Percentiles rank a stretch among this genome's conserved stretches.
Conservation (phyloP, 2,113 vertebrate species). For the Scomber scombrus region DNA sequence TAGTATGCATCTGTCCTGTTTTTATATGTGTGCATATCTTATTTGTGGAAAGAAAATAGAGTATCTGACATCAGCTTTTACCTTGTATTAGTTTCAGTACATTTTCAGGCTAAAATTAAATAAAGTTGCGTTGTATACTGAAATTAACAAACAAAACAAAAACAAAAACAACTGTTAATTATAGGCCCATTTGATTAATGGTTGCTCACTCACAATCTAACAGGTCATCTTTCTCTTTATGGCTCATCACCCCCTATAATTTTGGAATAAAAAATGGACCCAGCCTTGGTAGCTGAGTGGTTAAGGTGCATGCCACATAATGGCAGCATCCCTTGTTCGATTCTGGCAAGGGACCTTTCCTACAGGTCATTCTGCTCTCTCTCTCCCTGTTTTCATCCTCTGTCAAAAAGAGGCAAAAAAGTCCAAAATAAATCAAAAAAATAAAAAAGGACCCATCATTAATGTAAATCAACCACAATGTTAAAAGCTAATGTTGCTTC, state of each 20-base stretch:
- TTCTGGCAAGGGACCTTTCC: no score
- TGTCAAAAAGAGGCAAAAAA: no score
- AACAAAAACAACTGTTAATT: constrained; percentile 3
- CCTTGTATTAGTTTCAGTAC: not conserved
- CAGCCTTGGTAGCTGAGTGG: no score
- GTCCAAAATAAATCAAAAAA: not conserved
- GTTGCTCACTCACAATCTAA: constrained; percentile 31
- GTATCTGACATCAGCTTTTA: not conserved
- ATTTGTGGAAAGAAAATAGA: not conserved
- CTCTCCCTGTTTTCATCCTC: no score
- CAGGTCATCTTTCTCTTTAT: constrained; percentile 51
- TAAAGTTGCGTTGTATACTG: constrained; percentile 13
- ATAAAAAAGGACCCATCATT: constrained; percentile 42
- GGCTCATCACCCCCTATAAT: constrained; percentile 37
- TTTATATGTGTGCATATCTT: no score
- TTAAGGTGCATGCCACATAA: no score
- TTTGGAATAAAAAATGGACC: constrained; percentile 34
- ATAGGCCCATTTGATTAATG: constrained; percentile 61
- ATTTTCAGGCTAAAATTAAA: not conserved
- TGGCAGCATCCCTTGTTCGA: no score
- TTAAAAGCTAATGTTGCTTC: constrained; percentile 66
- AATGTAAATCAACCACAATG: constrained; percentile 53
- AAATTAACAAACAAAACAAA: constrained; percentile 9
- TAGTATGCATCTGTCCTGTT: no score
- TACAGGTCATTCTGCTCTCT: no score